A percentile compares a stretch with the other conserved stretches of the same genome.
Evolutionary conservation across 2,113 vertebrate genomes (phyloP).

Genomic region (Centropus bengalensis): DNA sequence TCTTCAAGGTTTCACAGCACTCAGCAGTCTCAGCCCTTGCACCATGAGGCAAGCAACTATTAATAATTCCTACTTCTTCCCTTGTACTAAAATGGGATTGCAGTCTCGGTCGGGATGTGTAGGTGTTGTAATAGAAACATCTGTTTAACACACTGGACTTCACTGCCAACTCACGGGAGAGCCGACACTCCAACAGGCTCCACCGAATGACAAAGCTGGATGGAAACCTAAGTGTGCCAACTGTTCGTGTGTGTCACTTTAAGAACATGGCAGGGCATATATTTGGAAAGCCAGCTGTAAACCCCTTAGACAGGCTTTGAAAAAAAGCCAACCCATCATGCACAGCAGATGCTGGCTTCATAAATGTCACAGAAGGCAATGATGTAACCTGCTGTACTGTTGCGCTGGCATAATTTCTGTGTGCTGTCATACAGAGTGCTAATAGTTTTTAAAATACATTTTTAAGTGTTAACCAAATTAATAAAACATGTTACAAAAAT

Average conservation of each 20-base stretch:
- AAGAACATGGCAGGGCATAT: slow-evolving; percentile 25
- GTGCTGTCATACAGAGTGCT: slow-evolving; percentile 18
- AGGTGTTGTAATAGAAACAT: background rate
- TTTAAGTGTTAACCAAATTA: background rate
- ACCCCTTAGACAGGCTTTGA: slow-evolving; percentile 28
- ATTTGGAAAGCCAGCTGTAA: slow-evolving; percentile 62
- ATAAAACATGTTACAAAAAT: background rate
- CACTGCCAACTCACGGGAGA: background rate
- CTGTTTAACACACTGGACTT: background rate
- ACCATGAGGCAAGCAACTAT: background rate
- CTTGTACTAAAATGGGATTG: background rate
- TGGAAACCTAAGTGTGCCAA: background rate
- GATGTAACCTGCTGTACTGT: slow-evolving; percentile 52
- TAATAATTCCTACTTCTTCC: background rate
- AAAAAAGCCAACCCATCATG: slow-evolving; percentile 30
- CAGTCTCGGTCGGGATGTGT: background rate
- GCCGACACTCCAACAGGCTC: background rate
- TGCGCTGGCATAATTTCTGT: slow-evolving; percentile 51
- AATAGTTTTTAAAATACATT: background rate
- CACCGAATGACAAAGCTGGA: background rate
- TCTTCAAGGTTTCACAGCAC: background rate
- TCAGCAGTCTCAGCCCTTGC: background rate
- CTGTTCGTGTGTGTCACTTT: background rate
- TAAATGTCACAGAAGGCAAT: slow-evolving; percentile 61
- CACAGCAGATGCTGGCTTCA: slow-evolving; percentile 64